phyloP scores from a whole-genome alignment of 1,140 invertebrate genomes.

The Teleogryllus occipitalis region DNA sequence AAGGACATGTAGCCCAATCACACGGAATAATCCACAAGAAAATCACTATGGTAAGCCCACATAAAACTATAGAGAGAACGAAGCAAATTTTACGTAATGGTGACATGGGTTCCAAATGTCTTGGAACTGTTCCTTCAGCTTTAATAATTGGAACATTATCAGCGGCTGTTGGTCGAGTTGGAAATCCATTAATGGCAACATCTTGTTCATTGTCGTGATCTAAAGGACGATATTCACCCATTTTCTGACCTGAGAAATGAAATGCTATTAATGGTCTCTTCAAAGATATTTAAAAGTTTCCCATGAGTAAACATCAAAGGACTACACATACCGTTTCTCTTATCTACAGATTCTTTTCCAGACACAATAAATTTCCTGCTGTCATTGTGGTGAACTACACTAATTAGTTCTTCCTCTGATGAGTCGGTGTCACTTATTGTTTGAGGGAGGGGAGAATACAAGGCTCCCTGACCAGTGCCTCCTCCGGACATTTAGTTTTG shows the following conservation, averaged over 20 bases:
- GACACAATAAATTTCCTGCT: constrained; percentile 19
- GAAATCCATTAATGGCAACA: constrained; percentile 16
- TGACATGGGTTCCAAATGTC: constrained; percentile 48
- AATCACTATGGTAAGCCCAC: constrained; percentile 56
- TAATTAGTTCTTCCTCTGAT: constrained; percentile 23
- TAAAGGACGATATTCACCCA: constrained; percentile 21
- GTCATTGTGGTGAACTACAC: constrained; percentile 16
- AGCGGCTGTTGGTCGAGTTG: background rate
- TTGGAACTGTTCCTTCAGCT: background rate
- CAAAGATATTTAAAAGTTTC: background rate
- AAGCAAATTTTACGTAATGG: constrained; percentile 54
- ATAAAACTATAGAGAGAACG: constrained; percentile 56
- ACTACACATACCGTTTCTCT: constrained; percentile 11
- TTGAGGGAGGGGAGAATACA: constrained; percentile 23
- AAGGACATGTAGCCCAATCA: constrained; percentile 51
- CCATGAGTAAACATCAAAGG: background rate
- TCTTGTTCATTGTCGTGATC: constrained; percentile 12
- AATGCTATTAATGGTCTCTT: background rate
- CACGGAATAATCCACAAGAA: constrained; percentile 70
- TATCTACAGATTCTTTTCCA: constrained; percentile 12
- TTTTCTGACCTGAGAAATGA: constrained; percentile 18
- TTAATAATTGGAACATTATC: constrained; percentile 20
- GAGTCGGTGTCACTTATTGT: constrained; percentile 21
- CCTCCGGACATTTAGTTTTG: constrained; percentile 23
- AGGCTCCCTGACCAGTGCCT: constrained; percentile 18